Evolutionary conservation across 2,113 vertebrate species (phyloP).

Genomic region (Dasyornis broadbenti): DNA sequence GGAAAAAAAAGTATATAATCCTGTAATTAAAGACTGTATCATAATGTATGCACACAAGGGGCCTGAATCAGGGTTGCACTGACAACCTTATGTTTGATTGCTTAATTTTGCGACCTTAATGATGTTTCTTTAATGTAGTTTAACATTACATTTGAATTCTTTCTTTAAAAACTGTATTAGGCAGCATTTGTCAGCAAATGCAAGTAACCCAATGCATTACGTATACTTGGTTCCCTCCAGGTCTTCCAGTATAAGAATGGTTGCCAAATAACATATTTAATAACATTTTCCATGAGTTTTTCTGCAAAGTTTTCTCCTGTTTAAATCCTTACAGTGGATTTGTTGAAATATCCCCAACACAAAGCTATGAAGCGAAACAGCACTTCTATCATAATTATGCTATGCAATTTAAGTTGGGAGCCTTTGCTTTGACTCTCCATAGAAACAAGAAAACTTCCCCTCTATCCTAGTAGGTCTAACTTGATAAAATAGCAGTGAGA

Average conservation of each 20-base stretch:
- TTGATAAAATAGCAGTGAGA: constrained; percentile 46
- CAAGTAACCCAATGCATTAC: neutral
- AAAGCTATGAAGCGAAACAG: constrained; percentile 28
- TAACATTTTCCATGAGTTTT: neutral
- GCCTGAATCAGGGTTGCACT: neutral
- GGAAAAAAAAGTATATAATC: neutral
- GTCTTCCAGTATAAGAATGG: neutral
- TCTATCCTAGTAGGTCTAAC: constrained; percentile 13
- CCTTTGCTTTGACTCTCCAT: neutral
- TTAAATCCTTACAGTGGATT: neutral
- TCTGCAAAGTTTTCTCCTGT: neutral
- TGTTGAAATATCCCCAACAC: neutral
- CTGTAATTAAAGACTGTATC: constrained; percentile 34
- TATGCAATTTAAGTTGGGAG: constrained; percentile 30
- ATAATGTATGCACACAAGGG: neutral
- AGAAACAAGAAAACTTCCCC: constrained; percentile 27
- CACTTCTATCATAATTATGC: constrained; percentile 37
- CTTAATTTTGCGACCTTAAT: constrained; percentile 16
- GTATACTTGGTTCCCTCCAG: neutral
- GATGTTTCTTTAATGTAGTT: neutral
- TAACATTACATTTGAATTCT: neutral
- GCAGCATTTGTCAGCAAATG: neutral
- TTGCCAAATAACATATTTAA: constrained; percentile 30
- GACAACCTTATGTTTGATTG: neutral
- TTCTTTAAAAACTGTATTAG: neutral